phyloP scores from a whole-genome alignment of 2,113 vertebrate species.

The Bothrops jararaca region DNA sequence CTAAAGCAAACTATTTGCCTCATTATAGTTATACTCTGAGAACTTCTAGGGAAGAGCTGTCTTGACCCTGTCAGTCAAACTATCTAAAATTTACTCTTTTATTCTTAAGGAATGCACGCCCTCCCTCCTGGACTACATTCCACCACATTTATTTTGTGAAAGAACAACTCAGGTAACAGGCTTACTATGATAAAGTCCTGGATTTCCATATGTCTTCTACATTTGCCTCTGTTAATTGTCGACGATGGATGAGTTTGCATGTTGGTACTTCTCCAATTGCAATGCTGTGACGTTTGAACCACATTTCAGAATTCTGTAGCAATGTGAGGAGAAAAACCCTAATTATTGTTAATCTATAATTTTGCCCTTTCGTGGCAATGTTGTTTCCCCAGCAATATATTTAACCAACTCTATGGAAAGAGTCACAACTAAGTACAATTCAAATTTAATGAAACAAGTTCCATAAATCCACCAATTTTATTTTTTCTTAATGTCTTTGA shows the following conservation, averaged over 20 bases:
- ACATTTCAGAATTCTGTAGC: constrained; percentile 78
- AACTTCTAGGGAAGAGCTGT: neutral
- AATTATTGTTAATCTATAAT: constrained; percentile 14
- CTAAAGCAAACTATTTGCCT: neutral
- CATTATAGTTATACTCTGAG: neutral
- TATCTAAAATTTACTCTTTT: neutral
- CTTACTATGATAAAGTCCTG: constrained; percentile 75
- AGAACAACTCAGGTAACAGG: constrained; percentile 19
- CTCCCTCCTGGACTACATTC: neutral
- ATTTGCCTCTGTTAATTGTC: constrained; percentile 75
- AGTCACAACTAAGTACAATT: neutral
- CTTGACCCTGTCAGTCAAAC: neutral
- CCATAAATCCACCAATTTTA: neutral
- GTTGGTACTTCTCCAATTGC: constrained; percentile 81
- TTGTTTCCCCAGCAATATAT: neutral
- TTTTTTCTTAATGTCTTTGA: neutral
- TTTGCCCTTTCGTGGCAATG: neutral
- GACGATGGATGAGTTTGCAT: constrained; percentile 73
- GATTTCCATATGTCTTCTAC: constrained; percentile 84
- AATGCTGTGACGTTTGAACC: constrained; percentile 86
- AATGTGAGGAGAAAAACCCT: neutral
- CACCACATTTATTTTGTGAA: neutral
- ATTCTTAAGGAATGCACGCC: neutral
- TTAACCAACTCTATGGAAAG: neutral
- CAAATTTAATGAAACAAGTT: neutral